These are phyloP conservation scores for Caiman crocodilus DNA, from an alignment of 2,797 vertebrate genomes.

Conservation along the genomic window DNA sequence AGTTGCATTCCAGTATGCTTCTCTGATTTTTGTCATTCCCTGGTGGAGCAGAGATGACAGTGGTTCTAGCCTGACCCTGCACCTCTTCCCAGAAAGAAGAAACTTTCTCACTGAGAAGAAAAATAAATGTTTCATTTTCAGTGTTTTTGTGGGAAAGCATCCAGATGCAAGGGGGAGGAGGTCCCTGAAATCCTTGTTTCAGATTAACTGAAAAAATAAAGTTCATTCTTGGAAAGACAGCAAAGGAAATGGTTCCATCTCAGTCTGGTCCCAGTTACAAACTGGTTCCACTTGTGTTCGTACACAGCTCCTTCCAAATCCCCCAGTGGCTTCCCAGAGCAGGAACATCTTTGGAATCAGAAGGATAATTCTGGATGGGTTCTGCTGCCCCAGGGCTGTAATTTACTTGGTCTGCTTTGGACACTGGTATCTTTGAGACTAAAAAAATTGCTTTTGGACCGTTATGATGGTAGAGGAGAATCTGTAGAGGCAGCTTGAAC, in stretches of 20 bases:
- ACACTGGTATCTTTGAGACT: neutral
- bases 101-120: constrained; percentile 66
- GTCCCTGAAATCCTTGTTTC: constrained; percentile 38
- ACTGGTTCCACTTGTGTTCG: constrained; percentile 55
- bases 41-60: neutral
- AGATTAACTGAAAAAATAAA: constrained; percentile 61
- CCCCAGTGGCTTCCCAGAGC: constrained; percentile 16
- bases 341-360: constrained; percentile 18
- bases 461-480: neutral
- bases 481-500: fast-evolving
- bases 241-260: constrained; percentile 56
- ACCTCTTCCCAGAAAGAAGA: constrained; percentile 58
- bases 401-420: neutral
- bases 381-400: constrained; percentile 2
- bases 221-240: constrained; percentile 64
- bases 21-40: neutral
- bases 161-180: neutral
- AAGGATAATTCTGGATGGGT: neutral
- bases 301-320: constrained; percentile 14
- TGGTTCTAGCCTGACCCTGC: neutral
- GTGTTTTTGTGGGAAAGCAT: constrained; percentile 53
- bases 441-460: neutral
- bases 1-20: neutral
- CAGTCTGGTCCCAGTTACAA: constrained; percentile 57
- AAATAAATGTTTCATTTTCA: constrained; percentile 47